Evolutionary conservation across 2,113 vertebrate genomes (phyloP).

Genomic region (Rostratula benghalensis): DNA sequence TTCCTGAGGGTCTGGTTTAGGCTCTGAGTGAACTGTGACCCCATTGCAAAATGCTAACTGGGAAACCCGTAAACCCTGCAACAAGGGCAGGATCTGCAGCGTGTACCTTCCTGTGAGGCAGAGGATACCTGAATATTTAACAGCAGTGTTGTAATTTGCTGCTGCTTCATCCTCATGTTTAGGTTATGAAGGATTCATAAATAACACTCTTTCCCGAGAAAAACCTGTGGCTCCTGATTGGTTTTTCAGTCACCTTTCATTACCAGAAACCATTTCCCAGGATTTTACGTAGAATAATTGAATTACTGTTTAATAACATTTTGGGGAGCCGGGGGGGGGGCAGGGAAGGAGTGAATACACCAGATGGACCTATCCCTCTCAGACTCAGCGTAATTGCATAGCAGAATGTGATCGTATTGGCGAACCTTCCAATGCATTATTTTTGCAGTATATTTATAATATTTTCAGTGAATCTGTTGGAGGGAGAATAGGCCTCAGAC

Average conservation of each 20-base stretch:
- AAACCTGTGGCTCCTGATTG: not conserved
- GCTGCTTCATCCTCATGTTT: not conserved
- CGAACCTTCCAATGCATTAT: not conserved
- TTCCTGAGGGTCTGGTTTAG: not conserved
- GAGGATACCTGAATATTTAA: not conserved
- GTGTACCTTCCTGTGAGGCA: not conserved
- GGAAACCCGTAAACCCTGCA: not conserved
- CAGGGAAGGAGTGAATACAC: not conserved
- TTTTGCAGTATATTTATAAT: not conserved
- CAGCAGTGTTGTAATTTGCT: not conserved
- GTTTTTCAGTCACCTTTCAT: not conserved
- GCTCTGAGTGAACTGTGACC: not conserved
- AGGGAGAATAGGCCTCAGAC: not conserved
- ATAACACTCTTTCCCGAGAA: not conserved
- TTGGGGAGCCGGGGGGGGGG: not conserved
- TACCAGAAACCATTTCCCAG: not conserved
- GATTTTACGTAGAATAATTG: not conserved
- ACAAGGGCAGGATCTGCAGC: fast-evolving
- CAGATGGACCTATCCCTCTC: slow-evolving; percentile 65
- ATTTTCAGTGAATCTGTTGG: not conserved
- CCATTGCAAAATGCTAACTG: not conserved
- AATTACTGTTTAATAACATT: slow-evolving; percentile 22
- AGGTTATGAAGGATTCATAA: not conserved
- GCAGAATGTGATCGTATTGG: slow-evolving; percentile 31
- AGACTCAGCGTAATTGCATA: not conserved